Base-by-base conservation (phyloP, 37 sponge, comb jelly and placozoan species). In the Hexactinellida sp. region DNA sequence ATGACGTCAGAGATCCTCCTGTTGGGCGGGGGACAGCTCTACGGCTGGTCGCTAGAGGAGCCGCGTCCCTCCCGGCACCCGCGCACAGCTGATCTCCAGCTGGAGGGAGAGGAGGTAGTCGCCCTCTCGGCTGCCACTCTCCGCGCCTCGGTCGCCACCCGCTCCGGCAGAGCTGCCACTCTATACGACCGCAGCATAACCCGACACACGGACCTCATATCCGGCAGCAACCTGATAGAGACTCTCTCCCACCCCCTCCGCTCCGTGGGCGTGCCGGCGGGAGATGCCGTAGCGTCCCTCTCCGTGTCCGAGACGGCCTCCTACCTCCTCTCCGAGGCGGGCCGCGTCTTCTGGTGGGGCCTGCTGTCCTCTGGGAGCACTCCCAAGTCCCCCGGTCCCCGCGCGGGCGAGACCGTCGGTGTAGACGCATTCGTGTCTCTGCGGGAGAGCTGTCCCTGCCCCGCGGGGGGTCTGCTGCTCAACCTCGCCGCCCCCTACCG, bases 1-100 rank as follows among this genome's bases (percentile, higher is more conserved):
- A 30, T 89, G 7, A 92, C 92, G 54, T 94, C 95, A 36, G 95
- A 94, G 84, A 63, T 92, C 25, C 86, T 94, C 37, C 82, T 94
- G 84, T 91, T 94, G 37, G 55, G 55, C 24, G 32, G 54, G 0
- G 82, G 94, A 1, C 85, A 54, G 36, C 86, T 94, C 35, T 94
- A 85, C 86, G 41, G 84, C 37, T 94, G 95, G 95, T 0, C 87
- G 0, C 87, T 90, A 89, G 82, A 71, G 0, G 86, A 32, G 5
- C 82, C 55, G 19, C 52, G 38, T 21, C 1, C 32, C 5, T 55
- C 35, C 5, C 91, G 89, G 54, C 92, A 94, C 88, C 90, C 92
- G 24, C 90, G 90, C 25, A 54, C 76, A 21, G 82, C 84, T 51
- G 87, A 71, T 24, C 86, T 92, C 54, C 87, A 89, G 36, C 82